Percentiles rank a stretch among this genome's conserved stretches.
Evolutionary conservation across 2,113 vertebrate genomes (phyloP).

Genomic region (Sylvia atricapilla): DNA sequence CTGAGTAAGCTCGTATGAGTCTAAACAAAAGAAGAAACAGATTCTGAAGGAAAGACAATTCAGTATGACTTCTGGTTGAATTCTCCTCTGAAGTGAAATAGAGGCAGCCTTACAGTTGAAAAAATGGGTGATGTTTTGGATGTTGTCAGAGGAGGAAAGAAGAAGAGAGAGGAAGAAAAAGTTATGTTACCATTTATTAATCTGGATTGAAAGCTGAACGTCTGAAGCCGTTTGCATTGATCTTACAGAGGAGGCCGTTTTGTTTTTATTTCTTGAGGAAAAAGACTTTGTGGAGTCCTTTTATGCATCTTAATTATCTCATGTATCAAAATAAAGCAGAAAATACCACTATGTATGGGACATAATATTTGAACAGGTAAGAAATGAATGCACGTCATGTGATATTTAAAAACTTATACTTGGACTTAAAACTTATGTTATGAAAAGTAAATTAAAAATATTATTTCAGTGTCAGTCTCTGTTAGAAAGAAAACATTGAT

Average conservation of each 20-base stretch:
- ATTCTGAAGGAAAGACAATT: not conserved
- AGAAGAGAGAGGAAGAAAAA: not conserved
- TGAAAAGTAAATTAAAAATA: not conserved
- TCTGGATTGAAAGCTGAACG: not conserved
- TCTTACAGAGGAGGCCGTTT: not conserved
- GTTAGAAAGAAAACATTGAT: not conserved
- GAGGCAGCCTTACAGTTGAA: not conserved
- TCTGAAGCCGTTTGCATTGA: not conserved
- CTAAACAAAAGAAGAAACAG: not conserved
- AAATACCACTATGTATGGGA: not conserved
- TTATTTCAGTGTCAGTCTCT: not conserved
- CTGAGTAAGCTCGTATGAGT: not conserved
- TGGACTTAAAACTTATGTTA: not conserved
- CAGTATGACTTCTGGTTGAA: not conserved
- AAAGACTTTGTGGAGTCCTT: not conserved
- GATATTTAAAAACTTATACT: not conserved
- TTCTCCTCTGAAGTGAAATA: not conserved
- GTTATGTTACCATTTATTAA: not conserved
- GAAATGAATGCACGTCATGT: not conserved
- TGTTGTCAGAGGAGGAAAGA: not conserved
- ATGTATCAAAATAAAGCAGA: not conserved
- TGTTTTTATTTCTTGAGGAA: not conserved
- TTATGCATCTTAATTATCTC: not conserved
- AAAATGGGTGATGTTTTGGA: not conserved
- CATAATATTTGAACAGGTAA: not conserved